phyloP scores from a whole-genome alignment of 37 sponge, comb jelly and placozoan genomes.

The Haliclona indistincta region DNA sequence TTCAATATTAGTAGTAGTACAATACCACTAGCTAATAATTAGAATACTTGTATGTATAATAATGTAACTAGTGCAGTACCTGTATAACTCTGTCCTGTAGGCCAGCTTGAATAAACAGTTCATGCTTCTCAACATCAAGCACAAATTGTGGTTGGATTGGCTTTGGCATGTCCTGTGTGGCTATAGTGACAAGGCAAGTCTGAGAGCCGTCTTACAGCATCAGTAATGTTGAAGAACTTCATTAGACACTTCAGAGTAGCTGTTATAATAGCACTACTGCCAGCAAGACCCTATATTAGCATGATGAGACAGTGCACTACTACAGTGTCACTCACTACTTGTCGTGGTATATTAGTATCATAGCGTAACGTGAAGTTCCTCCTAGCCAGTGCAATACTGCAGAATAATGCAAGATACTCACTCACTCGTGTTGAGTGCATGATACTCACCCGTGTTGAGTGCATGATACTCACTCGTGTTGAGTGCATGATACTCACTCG shows the following conservation, averaged over 20 bases:
- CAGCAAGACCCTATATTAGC: slow-evolving; percentile 76
- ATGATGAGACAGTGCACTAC: background rate
- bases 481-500: background rate
- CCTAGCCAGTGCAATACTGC: slow-evolving; percentile 82
- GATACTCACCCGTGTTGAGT: slow-evolving; percentile 62
- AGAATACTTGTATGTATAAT: background rate
- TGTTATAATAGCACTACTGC: slow-evolving; percentile 91
- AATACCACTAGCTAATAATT: background rate
- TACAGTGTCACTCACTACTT: slow-evolving; percentile 70
- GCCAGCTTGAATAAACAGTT: slow-evolving; percentile 86
- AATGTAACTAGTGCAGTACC: no score
- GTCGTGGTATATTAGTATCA: slow-evolving; percentile 89
- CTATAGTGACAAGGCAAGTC: background rate
- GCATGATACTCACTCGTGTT: slow-evolving; percentile 13
- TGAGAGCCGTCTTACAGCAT: slow-evolving; percentile 39
- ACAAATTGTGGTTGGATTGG: slow-evolving; percentile 75
- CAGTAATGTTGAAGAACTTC: slow-evolving; percentile 76
- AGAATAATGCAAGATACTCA: background rate
- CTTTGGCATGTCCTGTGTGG: slow-evolving; percentile 76
- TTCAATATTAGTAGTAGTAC: background rate
- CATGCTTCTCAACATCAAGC: slow-evolving; percentile 73
- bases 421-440: background rate
- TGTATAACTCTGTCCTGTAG: slow-evolving; percentile 90
- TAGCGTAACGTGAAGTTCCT: slow-evolving; percentile 83
- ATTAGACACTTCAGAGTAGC: slow-evolving; percentile 85